Conservation (phyloP, 2,113 vertebrate genomes). For the Panurus biarmicus region DNA sequence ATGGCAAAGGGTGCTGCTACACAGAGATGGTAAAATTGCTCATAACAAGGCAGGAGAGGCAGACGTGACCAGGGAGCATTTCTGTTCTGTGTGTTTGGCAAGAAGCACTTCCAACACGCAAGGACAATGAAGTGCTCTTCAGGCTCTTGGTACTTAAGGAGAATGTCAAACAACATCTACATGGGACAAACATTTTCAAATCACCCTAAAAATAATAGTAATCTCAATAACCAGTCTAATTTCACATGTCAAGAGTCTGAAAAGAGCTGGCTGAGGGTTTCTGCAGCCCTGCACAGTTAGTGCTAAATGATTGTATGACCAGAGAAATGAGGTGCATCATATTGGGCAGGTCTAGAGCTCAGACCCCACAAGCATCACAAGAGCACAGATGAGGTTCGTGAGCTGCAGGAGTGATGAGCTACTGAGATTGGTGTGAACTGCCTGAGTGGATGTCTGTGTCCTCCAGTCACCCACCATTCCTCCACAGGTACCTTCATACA, state of each 20-base stretch:
- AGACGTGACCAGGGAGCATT: background rate
- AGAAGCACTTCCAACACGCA: background rate
- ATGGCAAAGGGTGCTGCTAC: background rate
- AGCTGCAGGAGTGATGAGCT: background rate
- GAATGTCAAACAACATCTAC: conserved; percentile 11
- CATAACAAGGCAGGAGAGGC: background rate
- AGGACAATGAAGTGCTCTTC: conserved; percentile 29
- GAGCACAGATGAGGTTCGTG: background rate
- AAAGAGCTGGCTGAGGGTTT: background rate
- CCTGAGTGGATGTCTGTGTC: background rate
- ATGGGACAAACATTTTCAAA: conserved; percentile 14
- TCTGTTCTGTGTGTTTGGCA: background rate
- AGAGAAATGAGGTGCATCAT: background rate
- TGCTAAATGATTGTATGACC: background rate
- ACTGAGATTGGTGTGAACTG: background rate
- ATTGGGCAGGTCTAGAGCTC: background rate
- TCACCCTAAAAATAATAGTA: conserved; percentile 13
- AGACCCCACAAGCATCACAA: background rate
- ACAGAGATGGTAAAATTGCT: background rate
- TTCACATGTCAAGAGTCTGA: background rate
- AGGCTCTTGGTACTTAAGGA: background rate
- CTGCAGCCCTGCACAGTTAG: background rate
- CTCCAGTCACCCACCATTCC: background rate
- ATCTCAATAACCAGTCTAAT: background rate
- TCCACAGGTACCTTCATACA: background rate